Conservation (phyloP, 2,797 vertebrate species). For the Mionectes olivaceus region DNA sequence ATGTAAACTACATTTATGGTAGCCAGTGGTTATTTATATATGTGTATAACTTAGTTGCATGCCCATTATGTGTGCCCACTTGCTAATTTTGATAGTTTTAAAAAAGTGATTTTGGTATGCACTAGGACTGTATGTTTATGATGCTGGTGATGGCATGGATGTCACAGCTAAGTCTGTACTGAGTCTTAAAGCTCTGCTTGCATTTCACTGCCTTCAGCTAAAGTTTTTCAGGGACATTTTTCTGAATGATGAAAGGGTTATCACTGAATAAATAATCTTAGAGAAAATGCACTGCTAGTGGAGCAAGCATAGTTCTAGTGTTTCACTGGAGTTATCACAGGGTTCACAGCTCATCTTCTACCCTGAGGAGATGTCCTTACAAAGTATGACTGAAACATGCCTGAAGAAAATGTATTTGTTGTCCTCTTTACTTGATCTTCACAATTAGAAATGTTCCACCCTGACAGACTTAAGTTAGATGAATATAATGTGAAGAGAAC, state of each 20-base stretch:
- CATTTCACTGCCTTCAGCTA: background rate
- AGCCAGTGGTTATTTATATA: background rate
- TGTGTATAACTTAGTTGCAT: background rate
- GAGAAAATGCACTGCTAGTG: background rate
- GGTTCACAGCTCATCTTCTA: background rate
- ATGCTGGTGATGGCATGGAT: background rate
- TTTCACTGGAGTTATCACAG: background rate
- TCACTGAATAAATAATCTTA: background rate
- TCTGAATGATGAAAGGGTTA: background rate
- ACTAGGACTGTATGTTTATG: background rate
- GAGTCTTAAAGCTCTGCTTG: background rate
- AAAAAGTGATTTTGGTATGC: background rate
- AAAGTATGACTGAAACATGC: background rate
- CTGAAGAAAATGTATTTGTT: background rate
- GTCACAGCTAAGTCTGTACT: background rate
- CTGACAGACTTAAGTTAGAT: background rate
- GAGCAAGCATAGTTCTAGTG: background rate
- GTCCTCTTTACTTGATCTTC: background rate
- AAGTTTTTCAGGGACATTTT: background rate
- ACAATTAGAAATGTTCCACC: background rate
- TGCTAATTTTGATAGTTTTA: background rate
- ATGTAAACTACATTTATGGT: accelerated
- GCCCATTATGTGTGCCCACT: background rate
- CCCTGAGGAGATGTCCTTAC: background rate
- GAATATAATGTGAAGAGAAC: background rate